phyloP scores from a whole-genome alignment of 1,140 invertebrate species.

The Trichoplusia ni region DNA sequence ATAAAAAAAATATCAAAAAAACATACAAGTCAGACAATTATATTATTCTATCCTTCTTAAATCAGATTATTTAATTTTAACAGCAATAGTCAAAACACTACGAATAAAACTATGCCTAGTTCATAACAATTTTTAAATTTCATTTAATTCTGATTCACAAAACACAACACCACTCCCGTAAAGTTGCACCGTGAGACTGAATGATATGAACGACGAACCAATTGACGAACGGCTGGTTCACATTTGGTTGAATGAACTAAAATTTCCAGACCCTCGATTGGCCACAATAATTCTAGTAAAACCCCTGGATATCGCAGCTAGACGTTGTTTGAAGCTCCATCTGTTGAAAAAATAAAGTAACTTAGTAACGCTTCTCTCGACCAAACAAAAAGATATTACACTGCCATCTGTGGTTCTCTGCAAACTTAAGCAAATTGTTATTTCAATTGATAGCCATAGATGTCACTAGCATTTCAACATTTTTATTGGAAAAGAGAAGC shows the following conservation, averaged over 20 bases:
- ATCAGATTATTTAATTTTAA: neutral
- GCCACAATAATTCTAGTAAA: too few species aligned
- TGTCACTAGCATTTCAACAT: too few species aligned
- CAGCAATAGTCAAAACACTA: neutral
- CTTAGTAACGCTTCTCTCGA: too few species aligned
- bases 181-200: conserved; percentile 52
- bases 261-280: conserved; percentile 1
- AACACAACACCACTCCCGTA: conserved; percentile 32
- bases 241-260: conserved; percentile 23
- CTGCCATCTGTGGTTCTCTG: neutral
- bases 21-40: neutral
- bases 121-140: conserved; percentile 33
- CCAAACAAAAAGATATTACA: neutral
- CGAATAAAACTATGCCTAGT: conserved; percentile 21
- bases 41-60: neutral
- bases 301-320: too few species aligned
- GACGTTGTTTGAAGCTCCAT: neutral
- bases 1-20: conserved; percentile 36
- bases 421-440: too few species aligned
- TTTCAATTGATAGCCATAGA: too few species aligned
- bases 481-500: too few species aligned
- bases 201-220: conserved; percentile 54
- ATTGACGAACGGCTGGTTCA: conserved; percentile 13
- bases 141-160: conserved; percentile 20
- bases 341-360: neutral